Percentiles rank a stretch among this genome's conserved stretches.
Evolutionary conservation across 1,140 invertebrate genomes (phyloP).

Genomic region (Drosophila parvula): DNA sequence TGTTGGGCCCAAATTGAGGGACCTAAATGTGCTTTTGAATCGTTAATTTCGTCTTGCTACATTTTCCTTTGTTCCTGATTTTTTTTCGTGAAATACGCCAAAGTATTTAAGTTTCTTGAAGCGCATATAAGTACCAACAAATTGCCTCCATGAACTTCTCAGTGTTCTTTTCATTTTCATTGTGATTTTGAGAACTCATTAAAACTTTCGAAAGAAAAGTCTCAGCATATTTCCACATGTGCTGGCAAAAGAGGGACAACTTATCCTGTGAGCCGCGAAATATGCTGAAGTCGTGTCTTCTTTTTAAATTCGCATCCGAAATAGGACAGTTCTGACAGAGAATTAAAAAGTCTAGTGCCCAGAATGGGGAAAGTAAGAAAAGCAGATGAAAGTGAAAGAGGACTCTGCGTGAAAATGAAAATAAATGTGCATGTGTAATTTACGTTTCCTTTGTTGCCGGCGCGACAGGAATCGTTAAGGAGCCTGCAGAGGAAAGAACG

Average conservation of each 20-base stretch:
- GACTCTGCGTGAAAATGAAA: slow-evolving; percentile 9
- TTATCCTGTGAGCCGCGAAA: slow-evolving; percentile 3
- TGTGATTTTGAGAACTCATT: slow-evolving; percentile 20
- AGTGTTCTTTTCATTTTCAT: slow-evolving; percentile 16
- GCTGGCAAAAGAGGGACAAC: not conserved
- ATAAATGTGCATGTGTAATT: slow-evolving; percentile 23
- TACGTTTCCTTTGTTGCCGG: slow-evolving; percentile 7
- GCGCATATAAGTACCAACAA: slow-evolving; percentile 20
- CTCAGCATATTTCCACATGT: slow-evolving; percentile 17
- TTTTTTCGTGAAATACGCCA: slow-evolving; percentile 2
- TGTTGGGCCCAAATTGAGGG: not conserved
- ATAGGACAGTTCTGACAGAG: slow-evolving; percentile 11
- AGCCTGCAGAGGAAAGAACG: not conserved
- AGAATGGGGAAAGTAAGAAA: not conserved
- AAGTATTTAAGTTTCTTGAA: slow-evolving; percentile 14
- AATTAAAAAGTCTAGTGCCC: slow-evolving; percentile 7
- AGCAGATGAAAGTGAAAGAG: slow-evolving; percentile 5
- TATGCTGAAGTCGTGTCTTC: not conserved
- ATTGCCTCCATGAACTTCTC: slow-evolving; percentile 14
- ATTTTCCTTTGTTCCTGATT: not conserved
- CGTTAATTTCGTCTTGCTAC: not conserved
- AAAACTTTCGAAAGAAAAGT: slow-evolving; percentile 10
- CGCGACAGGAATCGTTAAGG: slow-evolving; percentile 17
- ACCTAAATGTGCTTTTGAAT: not conserved
- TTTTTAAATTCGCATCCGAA: not conserved